Evolutionary conservation across 2,797 vertebrate species (phyloP).

Genomic region (Pitangus sulphuratus): DNA sequence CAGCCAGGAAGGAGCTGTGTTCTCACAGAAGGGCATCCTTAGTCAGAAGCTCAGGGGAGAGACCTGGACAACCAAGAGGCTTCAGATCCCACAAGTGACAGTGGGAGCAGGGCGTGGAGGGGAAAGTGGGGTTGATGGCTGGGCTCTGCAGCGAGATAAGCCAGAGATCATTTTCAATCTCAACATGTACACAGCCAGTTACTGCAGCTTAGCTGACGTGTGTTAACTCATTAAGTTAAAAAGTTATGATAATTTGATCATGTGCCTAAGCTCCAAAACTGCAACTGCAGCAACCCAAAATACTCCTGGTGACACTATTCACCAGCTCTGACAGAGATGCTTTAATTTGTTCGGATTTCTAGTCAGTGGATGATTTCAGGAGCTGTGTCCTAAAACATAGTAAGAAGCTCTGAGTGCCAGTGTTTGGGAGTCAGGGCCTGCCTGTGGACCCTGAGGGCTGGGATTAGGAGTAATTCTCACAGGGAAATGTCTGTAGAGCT

Average conservation of each 20-base stretch:
- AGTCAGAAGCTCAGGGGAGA: not conserved
- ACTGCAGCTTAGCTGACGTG: slow-evolving; percentile 63
- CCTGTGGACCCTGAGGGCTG: not conserved
- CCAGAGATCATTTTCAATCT: slow-evolving; percentile 65
- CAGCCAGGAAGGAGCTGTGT: not conserved
- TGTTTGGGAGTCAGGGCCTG: not conserved
- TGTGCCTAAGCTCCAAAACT: slow-evolving; percentile 53
- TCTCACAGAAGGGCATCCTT: not conserved
- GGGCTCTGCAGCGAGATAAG: slow-evolving; percentile 8
- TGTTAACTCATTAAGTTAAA: slow-evolving; percentile 71
- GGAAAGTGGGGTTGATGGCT: not conserved
- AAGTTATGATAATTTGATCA: slow-evolving; percentile 71
- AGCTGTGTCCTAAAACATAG: not conserved
- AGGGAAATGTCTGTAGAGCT: not conserved
- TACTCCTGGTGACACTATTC: slow-evolving; percentile 13
- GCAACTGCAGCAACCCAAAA: slow-evolving; percentile 51
- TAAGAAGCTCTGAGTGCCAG: not conserved
- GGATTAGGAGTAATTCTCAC: not conserved
- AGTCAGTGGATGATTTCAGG: not conserved
- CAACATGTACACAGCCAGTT: slow-evolving; percentile 71
- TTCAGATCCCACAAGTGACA: not conserved
- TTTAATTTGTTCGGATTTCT: slow-evolving; percentile 12
- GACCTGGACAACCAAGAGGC: not conserved
- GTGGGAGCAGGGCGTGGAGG: not conserved
- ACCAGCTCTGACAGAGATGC: not conserved